Evolutionary conservation across 2,888 invertebrate species (phyloP).

Genomic region (Digitonthophagus gazella): DNA sequence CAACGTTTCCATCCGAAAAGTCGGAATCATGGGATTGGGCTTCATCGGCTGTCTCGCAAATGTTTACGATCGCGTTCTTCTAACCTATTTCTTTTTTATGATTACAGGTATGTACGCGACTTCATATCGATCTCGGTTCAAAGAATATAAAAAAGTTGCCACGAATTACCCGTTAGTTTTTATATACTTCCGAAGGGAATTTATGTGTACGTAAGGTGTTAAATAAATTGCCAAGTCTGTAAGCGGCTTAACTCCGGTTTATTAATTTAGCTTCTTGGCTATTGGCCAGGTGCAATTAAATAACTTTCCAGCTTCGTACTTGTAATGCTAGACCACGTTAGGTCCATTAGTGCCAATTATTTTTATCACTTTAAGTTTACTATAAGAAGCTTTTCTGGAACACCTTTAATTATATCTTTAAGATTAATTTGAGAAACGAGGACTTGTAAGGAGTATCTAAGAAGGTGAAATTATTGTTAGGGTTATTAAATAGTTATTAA

Average conservation of each 20-base stretch:
- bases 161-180: too few species aligned
- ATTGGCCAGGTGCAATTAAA: constrained; percentile 25
- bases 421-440: too few species aligned
- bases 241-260: constrained; percentile 8
- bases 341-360: not conserved
- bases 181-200: not conserved
- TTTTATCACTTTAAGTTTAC: not conserved
- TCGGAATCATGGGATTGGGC: too few species aligned
- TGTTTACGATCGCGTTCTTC: too few species aligned
- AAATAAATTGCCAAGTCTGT: not conserved
- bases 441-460: too few species aligned
- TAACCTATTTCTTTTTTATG: too few species aligned
- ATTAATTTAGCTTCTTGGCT: constrained; percentile 28
- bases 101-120: too few species aligned
- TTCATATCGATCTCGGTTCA: not conserved
- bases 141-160: not conserved
- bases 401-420: too few species aligned
- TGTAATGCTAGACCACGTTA: not conserved
- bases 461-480: too few species aligned
- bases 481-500: too few species aligned
- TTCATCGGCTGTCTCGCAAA: too few species aligned
- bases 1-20: too few species aligned
- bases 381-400: not conserved
- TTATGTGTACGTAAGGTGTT: not conserved
- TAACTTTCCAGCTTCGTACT: not conserved